Base-by-base conservation (phyloP, 2,888 invertebrate species). In the Andrena flavipes region DNA sequence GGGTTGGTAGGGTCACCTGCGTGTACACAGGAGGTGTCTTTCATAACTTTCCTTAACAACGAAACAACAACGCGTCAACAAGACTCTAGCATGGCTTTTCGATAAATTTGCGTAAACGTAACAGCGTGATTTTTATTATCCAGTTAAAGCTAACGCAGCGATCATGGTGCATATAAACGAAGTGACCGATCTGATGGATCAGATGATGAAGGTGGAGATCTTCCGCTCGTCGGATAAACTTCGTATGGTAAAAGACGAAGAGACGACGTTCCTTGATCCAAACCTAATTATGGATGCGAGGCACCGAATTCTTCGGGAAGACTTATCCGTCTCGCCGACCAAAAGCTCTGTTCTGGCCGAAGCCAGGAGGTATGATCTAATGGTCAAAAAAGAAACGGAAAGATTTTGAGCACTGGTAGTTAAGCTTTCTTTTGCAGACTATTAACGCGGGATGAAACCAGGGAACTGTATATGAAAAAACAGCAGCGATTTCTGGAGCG, bases 211-310 rank as follows among this genome's bases (percentile, higher is more conserved):
- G 54, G 82, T 91, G 33, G 88, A 90, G 13, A 89, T 92, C 71
- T 87, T 91, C 33, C 77, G 77, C 48, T 60, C 78, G 0, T 84
- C 88, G 29, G 89, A 91, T 29, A 91, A 90, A 65, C 87, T 84
- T 23, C 80, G 78, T 16, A 86, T 91, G 82, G 13, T 77, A 29
- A 68, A 77, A 35, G 87, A 88, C 42, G 87, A 85, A 2, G 82
- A 76, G 8, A 80, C 72, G 26, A 64, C 63, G 4, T 82, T 85
- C 2, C 84, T 82, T 20, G 89, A 92, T 84, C 92, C 90, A 16
- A 92, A 92, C 84, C 62, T 92, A 48, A 87, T 91, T 69, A 92
- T 92, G 91, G 90, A 92, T 49, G 80, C 87, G 51, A 89, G 92
- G 54, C 91, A 92, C 65, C 88, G 86, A 68, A 87, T 90, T 33